Evolutionary conservation across 2,113 vertebrate genomes (phyloP).

Genomic region (Hippolais icterina): DNA sequence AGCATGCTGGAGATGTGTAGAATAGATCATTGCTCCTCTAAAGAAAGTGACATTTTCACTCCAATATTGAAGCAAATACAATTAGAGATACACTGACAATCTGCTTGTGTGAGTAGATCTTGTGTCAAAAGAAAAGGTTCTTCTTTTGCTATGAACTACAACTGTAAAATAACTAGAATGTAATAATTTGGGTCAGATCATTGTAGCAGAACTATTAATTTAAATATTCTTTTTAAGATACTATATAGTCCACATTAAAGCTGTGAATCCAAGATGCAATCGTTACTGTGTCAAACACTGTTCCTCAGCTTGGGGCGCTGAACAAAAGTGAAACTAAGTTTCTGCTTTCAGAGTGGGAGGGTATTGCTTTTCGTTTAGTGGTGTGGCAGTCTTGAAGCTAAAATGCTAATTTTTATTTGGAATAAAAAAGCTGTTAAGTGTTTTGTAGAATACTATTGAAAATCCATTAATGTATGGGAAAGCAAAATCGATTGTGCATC

Average conservation of each 20-base stretch:
- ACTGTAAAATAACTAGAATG: not conserved
- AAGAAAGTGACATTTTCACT: conserved; percentile 1
- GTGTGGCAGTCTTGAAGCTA: not conserved
- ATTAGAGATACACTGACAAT: not conserved
- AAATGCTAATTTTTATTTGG: not conserved
- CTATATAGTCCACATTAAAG: not conserved
- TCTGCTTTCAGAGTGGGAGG: not conserved
- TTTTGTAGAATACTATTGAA: conserved; percentile 5
- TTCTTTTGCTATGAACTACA: not conserved
- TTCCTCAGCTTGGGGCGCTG: not conserved
- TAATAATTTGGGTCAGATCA: not conserved
- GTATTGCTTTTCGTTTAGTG: not conserved
- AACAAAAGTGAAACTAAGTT: not conserved
- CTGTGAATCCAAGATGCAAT: not conserved
- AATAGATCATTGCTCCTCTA: not conserved
- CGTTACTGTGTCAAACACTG: not conserved
- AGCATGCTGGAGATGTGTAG: not conserved
- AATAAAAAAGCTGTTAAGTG: not conserved
- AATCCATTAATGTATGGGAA: not conserved
- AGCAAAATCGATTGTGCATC: not conserved
- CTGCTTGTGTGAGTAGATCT: not conserved
- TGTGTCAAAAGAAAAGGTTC: not conserved
- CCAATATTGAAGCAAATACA: not conserved
- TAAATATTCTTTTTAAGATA: not conserved
- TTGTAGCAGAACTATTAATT: not conserved